These are phyloP conservation scores for Sinocyclocheilus anshuiensis DNA, from an alignment of 2,113 vertebrate species.

Conservation along the genomic window DNA sequence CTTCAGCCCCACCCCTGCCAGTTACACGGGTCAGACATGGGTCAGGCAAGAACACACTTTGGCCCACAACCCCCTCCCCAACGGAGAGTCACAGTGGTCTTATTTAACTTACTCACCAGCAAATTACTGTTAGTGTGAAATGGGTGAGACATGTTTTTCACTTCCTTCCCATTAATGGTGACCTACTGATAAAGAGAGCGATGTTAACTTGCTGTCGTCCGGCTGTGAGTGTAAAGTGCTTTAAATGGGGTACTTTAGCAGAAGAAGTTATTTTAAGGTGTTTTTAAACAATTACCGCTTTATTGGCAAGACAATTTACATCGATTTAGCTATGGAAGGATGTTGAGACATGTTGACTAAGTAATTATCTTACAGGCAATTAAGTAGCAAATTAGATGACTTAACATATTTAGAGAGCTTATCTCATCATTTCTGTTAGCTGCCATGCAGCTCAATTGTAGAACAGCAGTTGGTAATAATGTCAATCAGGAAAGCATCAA, in stretches of 20 bases:
- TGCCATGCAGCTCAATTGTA: background rate
- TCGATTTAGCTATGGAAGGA: background rate
- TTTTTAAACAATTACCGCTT: background rate
- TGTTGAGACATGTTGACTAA: background rate
- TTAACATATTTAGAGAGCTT: constrained; percentile 23
- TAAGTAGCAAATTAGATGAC: constrained; percentile 17
- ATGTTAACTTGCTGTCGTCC: constrained; percentile 40
- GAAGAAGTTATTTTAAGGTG: constrained; percentile 20
- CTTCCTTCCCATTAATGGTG: constrained; percentile 45
- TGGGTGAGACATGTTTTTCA: constrained; percentile 41
- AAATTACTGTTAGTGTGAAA: constrained; percentile 48
- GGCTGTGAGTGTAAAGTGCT: constrained; percentile 45
- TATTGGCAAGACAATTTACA: background rate
- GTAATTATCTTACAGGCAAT: constrained; percentile 29
- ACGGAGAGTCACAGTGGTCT: constrained; percentile 20
- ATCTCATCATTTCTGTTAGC: constrained; percentile 6
- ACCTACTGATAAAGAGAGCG: constrained; percentile 32
- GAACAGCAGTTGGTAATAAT: constrained; percentile 28
- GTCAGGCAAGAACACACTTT: background rate
- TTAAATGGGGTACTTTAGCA: constrained; percentile 11
- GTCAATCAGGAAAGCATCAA: constrained; percentile 36
- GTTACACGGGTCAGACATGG: background rate
- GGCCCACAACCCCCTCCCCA: background rate
- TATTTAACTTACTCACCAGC: constrained; percentile 31
- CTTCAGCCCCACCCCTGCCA: background rate